phyloP scores from a whole-genome alignment of 1,140 invertebrate species.

The Eumeta japonica region DNA sequence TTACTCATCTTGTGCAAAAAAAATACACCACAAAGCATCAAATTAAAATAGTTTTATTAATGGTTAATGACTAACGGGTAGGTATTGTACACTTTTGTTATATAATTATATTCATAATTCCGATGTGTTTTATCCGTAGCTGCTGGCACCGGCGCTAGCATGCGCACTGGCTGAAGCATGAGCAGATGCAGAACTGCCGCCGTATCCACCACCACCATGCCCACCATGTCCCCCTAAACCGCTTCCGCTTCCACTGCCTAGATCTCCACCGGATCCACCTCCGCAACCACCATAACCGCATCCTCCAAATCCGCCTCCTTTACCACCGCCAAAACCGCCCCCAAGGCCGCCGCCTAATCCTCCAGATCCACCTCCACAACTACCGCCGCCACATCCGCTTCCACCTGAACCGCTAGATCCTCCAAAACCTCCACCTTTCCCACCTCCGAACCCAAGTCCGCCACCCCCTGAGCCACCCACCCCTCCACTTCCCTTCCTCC shows the following conservation, averaged over 20 bases:
- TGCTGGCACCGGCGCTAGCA: slow-evolving; percentile 25
- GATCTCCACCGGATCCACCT: slow-evolving; percentile 9
- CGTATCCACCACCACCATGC: slow-evolving; percentile 5
- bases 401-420: slow-evolving; percentile 10
- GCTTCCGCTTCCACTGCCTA: slow-evolving; percentile 11
- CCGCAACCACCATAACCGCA: slow-evolving; percentile 9
- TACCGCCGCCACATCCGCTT: slow-evolving; percentile 5
- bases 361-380: slow-evolving; percentile 12
- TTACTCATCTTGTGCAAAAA: no score
- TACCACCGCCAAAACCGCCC: slow-evolving; percentile 8
- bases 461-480: slow-evolving; percentile 15
- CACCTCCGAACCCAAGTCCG: slow-evolving; percentile 7
- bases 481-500: slow-evolving; percentile 9
- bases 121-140: no score
- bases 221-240: slow-evolving; percentile 11
- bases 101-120: no score
- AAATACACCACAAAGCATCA: no score
- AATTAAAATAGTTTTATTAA: no score
- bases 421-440: slow-evolving; percentile 8
- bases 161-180: slow-evolving; percentile 26
- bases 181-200: no score
- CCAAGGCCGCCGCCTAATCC: slow-evolving; percentile 12
- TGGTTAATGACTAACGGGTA: no score
- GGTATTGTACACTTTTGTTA: no score
- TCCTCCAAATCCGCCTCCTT: slow-evolving; percentile 6